Conservation (phyloP, 2,888 invertebrate species). For the Cephus pygmeus region DNA sequence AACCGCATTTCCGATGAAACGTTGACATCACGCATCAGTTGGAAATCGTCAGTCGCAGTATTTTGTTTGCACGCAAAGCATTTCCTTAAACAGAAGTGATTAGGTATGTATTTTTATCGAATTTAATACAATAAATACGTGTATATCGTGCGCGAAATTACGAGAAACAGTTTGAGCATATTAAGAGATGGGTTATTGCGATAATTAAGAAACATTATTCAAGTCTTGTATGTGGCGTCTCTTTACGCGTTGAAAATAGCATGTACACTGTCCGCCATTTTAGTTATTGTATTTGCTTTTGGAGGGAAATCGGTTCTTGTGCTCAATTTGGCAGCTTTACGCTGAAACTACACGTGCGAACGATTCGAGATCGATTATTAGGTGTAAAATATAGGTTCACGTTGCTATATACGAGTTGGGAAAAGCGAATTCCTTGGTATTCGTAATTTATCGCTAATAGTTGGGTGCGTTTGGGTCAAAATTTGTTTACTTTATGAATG, state of each 20-base stretch:
- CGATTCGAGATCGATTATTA: neutral
- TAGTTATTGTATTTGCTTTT: conserved; percentile 52
- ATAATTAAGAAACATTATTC: neutral
- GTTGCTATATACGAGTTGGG: neutral
- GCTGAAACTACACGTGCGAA: neutral
- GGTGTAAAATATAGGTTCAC: neutral
- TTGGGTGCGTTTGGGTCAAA: neutral
- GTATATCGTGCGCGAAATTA: neutral
- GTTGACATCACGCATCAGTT: conserved; percentile 25
- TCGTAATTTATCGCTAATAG: neutral
- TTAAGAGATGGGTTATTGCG: neutral
- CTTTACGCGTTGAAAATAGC: conserved; percentile 41
- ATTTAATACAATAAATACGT: neutral
- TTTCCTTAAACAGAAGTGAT: neutral
- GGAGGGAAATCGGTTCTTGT: conserved; percentile 54
- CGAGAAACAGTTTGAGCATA: conserved; percentile 1
- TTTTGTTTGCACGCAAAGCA: neutral
- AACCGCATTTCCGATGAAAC: conserved; percentile 8
- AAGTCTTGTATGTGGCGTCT: conserved; percentile 24
- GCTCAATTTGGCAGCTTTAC: neutral
- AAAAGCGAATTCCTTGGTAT: neutral
- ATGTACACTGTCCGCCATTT: conserved; percentile 55
- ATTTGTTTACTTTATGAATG: neutral
- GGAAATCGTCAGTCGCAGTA: conserved; percentile 26
- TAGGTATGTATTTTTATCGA: conserved; percentile 20